Conservation (phyloP, 2,113 vertebrate species). For the Cyphomyrus discorhynchus region DNA sequence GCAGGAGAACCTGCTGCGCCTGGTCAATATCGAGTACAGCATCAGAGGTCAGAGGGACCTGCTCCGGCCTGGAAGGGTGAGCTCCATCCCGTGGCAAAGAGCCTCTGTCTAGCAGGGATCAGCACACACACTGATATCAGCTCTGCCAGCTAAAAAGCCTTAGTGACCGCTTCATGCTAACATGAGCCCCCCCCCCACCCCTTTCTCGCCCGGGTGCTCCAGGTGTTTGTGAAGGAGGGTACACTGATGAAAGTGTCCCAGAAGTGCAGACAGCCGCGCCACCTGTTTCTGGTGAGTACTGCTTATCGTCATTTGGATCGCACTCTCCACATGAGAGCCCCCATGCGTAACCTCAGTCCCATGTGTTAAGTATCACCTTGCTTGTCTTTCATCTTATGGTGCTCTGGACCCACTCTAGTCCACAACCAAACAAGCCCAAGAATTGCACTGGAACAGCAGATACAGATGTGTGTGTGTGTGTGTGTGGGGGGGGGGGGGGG, state of each 20-base stretch:
- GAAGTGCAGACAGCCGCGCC: constrained; percentile 73
- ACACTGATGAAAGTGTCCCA: constrained; percentile 83
- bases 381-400: neutral
- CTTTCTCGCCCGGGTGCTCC: constrained; percentile 14
- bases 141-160: neutral
- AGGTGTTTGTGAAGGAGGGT: constrained; percentile 91
- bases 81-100: constrained; percentile 33
- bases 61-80: constrained; percentile 90
- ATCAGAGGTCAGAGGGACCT: constrained; percentile 77
- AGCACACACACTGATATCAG: neutral
- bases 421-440: neutral
- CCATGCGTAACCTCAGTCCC: neutral
- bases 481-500: neutral
- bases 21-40: constrained; percentile 92
- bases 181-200: neutral
- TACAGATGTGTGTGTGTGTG: neutral
- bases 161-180: neutral
- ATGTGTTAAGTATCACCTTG: neutral
- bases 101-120: neutral
- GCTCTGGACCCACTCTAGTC: neutral
- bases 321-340: neutral
- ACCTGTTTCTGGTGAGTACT: constrained; percentile 84
- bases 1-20: constrained; percentile 90
- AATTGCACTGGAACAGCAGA: neutral
- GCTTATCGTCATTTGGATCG: neutral